Evolutionary conservation across 2,797 vertebrate species (phyloP).

Genomic region (Oreortyx pictus): DNA sequence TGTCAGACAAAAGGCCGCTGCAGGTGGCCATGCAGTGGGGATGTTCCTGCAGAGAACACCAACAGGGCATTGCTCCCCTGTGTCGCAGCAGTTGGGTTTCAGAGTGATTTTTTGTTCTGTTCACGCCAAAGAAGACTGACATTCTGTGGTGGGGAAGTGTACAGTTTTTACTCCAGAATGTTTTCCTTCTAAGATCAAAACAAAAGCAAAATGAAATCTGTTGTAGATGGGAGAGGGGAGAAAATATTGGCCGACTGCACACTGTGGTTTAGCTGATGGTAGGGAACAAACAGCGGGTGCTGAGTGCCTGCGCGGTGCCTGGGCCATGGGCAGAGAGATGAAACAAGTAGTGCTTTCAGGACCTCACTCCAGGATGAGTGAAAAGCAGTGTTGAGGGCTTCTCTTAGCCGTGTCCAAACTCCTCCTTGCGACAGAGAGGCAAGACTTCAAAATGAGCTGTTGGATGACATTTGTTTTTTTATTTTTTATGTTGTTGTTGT

Average conservation of each 20-base stretch:
- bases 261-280: neutral
- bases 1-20: neutral
- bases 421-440: neutral
- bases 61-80: neutral
- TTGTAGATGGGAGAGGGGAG: neutral
- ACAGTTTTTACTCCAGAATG: neutral
- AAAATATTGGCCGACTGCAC: neutral
- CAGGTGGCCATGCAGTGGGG: rapidly evolving
- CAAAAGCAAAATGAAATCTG: conserved; percentile 17
- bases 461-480: neutral
- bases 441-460: neutral
- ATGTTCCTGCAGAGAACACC: rapidly evolving
- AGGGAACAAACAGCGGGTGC: neutral
- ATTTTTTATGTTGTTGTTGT: neutral
- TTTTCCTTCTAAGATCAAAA: conserved; percentile 42
- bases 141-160: neutral
- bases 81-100: rapidly evolving
- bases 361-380: neutral
- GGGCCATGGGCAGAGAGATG: neutral
- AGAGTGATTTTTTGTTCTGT: neutral
- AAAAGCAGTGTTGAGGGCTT: neutral
- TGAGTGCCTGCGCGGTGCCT: rapidly evolving
- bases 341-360: rapidly evolving
- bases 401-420: neutral
- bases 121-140: neutral